These are phyloP conservation scores for Caenorhabditis angaria DNA, from an alignment of 2,888 invertebrate genomes.

Conservation along the genomic window DNA sequence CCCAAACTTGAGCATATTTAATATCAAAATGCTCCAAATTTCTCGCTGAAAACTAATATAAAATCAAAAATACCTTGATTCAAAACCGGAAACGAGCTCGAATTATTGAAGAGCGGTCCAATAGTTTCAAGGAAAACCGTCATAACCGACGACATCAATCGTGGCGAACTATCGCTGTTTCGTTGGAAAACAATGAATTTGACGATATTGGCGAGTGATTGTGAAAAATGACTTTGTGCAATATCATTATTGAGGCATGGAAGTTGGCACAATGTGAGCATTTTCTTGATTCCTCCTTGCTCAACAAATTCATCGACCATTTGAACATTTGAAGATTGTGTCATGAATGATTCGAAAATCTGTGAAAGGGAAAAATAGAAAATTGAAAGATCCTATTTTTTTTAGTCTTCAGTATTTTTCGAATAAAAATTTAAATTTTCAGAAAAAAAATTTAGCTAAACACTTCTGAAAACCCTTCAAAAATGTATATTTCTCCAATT, in stretches of 20 bases:
- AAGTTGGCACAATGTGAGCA: slow-evolving; percentile 39
- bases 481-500: too few relatives aligned
- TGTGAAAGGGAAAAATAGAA: too few relatives aligned
- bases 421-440: too few relatives aligned
- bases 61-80: not conserved
- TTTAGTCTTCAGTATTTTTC: too few relatives aligned
- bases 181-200: slow-evolving; percentile 47
- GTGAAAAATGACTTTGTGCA: slow-evolving; percentile 35
- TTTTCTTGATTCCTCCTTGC: slow-evolving; percentile 38
- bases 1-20: too few relatives aligned
- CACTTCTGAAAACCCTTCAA: too few relatives aligned
- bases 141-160: slow-evolving; percentile 34
- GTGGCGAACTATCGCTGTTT: slow-evolving; percentile 25
- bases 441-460: too few relatives aligned
- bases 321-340: slow-evolving; percentile 42
- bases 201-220: slow-evolving; percentile 51
- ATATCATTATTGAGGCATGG: slow-evolving; percentile 32
- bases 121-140: slow-evolving; percentile 34
- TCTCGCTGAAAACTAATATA: too few relatives aligned
- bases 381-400: too few relatives aligned
- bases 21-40: too few relatives aligned
- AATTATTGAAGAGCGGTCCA: slow-evolving; percentile 20
- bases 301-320: slow-evolving; percentile 52
- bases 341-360: slow-evolving; percentile 56
- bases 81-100: slow-evolving; percentile 15